Percentiles rank a stretch among this genome's conserved stretches.
Conservation (phyloP, 2,888 invertebrate species). For the Caradrina clavipalpis region DNA sequence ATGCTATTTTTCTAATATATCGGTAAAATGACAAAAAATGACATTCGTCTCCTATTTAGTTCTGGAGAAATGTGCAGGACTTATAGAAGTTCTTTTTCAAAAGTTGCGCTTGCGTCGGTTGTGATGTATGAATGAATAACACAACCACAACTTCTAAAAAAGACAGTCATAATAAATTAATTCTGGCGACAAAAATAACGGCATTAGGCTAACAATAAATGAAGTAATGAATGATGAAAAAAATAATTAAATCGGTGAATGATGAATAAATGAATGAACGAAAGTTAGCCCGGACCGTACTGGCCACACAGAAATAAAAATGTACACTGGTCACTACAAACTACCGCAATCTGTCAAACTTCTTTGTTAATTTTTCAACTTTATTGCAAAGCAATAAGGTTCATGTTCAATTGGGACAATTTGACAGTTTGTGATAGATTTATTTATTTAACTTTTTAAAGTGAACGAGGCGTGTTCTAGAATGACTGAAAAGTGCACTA, state of each 20-base stretch:
- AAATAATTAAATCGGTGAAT: slow-evolving; percentile 39
- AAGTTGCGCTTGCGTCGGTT: slow-evolving; percentile 15
- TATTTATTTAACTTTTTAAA: slow-evolving; percentile 14
- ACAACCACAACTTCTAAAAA: slow-evolving; percentile 17
- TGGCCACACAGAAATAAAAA: too few species aligned
- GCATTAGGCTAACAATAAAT: slow-evolving; percentile 1
- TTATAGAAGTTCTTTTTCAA: slow-evolving; percentile 2
- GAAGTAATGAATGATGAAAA: slow-evolving; percentile 49
- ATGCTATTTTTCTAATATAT: not conserved
- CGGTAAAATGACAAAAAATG: not conserved
- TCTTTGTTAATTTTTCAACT: too few species aligned
- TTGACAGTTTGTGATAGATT: too few species aligned
- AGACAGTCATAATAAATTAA: not conserved
- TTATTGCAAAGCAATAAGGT: too few species aligned
- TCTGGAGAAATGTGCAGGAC: not conserved
- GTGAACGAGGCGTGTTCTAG: slow-evolving; percentile 45
- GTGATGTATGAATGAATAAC: slow-evolving; percentile 43
- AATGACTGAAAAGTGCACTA: slow-evolving; percentile 49
- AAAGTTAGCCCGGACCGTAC: slow-evolving; percentile 10
- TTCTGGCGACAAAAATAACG: not conserved
- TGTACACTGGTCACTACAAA: too few species aligned
- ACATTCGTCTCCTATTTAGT: not conserved
- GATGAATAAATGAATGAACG: slow-evolving; percentile 18
- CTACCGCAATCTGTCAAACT: too few species aligned
- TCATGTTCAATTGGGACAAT: too few species aligned